These are phyloP conservation scores for Andrena minutula DNA, from an alignment of 2,888 invertebrate genomes.

Conservation along the genomic window DNA sequence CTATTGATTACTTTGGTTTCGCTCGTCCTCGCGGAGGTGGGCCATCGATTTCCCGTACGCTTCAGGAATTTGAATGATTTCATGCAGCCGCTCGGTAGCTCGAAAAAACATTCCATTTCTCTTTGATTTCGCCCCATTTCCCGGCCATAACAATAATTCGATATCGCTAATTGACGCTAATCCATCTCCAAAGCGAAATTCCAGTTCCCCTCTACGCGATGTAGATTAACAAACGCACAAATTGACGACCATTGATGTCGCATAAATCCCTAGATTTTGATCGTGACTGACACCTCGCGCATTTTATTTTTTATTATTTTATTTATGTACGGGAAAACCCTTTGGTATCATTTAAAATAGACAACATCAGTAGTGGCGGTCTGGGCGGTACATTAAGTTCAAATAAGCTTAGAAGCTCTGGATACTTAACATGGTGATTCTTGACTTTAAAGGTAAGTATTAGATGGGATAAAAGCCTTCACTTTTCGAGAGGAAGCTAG, in stretches of 20 bases:
- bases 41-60: slow-evolving; percentile 9
- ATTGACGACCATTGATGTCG: background rate
- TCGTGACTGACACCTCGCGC: background rate
- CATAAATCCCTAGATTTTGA: background rate
- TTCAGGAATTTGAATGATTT: slow-evolving; percentile 34
- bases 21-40: background rate
- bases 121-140: background rate
- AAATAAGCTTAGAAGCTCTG: too few species aligned
- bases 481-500: too few species aligned
- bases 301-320: too few species aligned
- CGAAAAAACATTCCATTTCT: background rate
- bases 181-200: background rate
- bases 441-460: too few species aligned
- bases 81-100: background rate
- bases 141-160: too few species aligned
- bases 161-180: background rate
- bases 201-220: background rate
- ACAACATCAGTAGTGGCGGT: too few species aligned
- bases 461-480: too few species aligned
- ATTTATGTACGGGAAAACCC: too few species aligned
- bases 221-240: background rate
- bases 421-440: too few species aligned
- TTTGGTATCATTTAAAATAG: too few species aligned
- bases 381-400: too few species aligned
- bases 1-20: slow-evolving; percentile 57